Evolutionary conservation across 2,113 vertebrate genomes (phyloP).

Genomic region (Tichodroma muraria): DNA sequence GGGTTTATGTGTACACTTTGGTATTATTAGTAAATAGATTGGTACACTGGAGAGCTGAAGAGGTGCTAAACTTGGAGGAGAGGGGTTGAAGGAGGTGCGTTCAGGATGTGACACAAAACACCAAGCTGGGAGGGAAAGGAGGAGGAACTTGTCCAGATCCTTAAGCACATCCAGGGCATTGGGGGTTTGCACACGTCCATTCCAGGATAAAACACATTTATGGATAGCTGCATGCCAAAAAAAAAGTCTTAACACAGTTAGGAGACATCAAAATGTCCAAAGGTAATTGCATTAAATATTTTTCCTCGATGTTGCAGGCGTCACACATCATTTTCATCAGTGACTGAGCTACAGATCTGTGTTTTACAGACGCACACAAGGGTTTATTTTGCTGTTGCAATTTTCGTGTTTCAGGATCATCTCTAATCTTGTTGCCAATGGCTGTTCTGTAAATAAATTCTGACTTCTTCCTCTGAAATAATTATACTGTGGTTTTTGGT

Average conservation of each 20-base stretch:
- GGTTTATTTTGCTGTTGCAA: not conserved
- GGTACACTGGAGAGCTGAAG: not conserved
- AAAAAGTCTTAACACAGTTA: not conserved
- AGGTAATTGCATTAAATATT: not conserved
- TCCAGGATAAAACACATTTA: not conserved
- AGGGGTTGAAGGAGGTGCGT: not conserved
- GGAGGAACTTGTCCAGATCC: not conserved
- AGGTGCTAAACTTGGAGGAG: not conserved
- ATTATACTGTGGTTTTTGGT: not conserved
- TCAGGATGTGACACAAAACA: not conserved
- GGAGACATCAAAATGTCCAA: not conserved
- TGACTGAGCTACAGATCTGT: not conserved
- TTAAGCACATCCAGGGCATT: not conserved
- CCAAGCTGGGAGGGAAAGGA: not conserved
- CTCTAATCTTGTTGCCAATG: not conserved
- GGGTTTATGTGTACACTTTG: not conserved
- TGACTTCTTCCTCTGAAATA: not conserved
- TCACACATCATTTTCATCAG: not conserved
- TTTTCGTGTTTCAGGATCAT: not conserved
- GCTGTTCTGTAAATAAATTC: not conserved
- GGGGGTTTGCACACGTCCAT: not conserved
- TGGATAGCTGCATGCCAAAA: not conserved
- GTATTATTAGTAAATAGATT: not conserved
- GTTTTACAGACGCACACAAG: not conserved
- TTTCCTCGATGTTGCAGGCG: not conserved